These are phyloP conservation scores for Ryuthela nishihirai DNA, from an alignment of 2,888 invertebrate genomes.

Conservation along the genomic window DNA sequence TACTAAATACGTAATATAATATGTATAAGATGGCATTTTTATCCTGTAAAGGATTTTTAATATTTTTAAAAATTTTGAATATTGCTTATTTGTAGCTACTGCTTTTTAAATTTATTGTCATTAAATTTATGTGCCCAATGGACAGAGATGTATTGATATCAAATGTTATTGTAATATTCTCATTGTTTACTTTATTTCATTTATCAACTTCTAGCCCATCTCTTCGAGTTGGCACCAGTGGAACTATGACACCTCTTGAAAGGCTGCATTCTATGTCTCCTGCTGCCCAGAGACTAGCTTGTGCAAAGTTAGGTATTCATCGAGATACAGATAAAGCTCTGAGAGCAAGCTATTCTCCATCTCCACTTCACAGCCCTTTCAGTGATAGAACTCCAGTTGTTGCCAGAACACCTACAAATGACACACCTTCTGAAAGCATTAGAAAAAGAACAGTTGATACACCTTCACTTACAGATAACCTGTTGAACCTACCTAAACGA, in stretches of 20 bases:
- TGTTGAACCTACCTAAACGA: slow-evolving; percentile 49
- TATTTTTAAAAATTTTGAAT: too few relatives aligned
- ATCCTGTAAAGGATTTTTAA: too few relatives aligned
- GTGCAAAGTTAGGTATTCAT: slow-evolving; percentile 61
- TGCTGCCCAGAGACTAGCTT: slow-evolving; percentile 83
- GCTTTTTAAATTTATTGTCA: too few relatives aligned
- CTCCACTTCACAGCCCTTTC: slow-evolving; percentile 49
- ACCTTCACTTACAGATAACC: slow-evolving; percentile 52
- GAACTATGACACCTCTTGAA: slow-evolving; percentile 61
- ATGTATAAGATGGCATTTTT: too few relatives aligned
- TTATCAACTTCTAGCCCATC: slow-evolving; percentile 58
- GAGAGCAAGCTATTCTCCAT: slow-evolving; percentile 59
- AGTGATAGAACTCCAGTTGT: slow-evolving; percentile 35
- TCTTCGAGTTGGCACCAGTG: slow-evolving; percentile 51
- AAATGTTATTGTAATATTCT: too few relatives aligned
- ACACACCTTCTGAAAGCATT: slow-evolving; percentile 46
- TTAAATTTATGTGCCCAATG: too few relatives aligned
- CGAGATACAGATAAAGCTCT: slow-evolving; percentile 56
- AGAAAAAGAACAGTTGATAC: slow-evolving; percentile 51
- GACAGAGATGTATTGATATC: too few relatives aligned
- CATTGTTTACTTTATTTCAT: too few relatives aligned
- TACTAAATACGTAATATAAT: too few relatives aligned
- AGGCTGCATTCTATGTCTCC: slow-evolving; percentile 89
- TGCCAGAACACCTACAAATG: slow-evolving; percentile 43
- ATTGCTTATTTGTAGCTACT: too few relatives aligned